Percentiles rank a stretch among this genome's conserved stretches.
phyloP scores from a whole-genome alignment of 2,797 vertebrate genomes.

The Anguilla obscura region DNA sequence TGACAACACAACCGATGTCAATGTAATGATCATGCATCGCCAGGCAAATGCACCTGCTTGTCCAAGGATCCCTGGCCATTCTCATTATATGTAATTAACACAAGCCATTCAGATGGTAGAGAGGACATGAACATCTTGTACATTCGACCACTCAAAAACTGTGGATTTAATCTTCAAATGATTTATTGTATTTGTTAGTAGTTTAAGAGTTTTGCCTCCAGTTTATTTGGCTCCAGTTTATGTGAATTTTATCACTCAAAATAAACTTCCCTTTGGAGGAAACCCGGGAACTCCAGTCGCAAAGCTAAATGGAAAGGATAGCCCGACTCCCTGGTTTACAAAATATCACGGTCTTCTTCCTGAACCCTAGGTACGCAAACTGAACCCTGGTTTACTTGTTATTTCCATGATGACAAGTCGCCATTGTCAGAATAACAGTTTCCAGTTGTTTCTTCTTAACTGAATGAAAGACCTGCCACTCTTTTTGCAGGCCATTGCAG shows the following conservation, averaged over 20 bases:
- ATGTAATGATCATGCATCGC: neutral
- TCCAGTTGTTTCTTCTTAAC: constrained; percentile 19
- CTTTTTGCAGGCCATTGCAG: constrained; percentile 12
- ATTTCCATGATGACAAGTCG: constrained; percentile 28
- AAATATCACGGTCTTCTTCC: neutral
- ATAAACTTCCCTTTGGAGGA: neutral
- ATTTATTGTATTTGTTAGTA: neutral
- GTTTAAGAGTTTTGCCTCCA: no score
- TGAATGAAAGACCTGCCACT: constrained; percentile 29
- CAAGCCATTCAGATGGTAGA: neutral
- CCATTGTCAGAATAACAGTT: constrained; percentile 30
- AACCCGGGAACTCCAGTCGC: neutral
- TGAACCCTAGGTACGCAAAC: neutral
- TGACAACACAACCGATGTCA: neutral
- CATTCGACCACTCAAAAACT: neutral
- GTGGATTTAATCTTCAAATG: neutral
- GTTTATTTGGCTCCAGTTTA: neutral
- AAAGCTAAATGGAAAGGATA: neutral
- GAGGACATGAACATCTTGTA: neutral
- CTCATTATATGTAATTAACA: neutral
- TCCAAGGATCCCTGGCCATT: no score
- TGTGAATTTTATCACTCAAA: neutral
- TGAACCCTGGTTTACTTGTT: neutral
- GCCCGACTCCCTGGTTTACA: neutral
- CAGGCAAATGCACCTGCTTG: neutral